Evolutionary conservation across 2,888 invertebrate genomes (phyloP), one percentile per base, ranked within the genome.

Genomic region (Lochmaea crataegi): DNA sequence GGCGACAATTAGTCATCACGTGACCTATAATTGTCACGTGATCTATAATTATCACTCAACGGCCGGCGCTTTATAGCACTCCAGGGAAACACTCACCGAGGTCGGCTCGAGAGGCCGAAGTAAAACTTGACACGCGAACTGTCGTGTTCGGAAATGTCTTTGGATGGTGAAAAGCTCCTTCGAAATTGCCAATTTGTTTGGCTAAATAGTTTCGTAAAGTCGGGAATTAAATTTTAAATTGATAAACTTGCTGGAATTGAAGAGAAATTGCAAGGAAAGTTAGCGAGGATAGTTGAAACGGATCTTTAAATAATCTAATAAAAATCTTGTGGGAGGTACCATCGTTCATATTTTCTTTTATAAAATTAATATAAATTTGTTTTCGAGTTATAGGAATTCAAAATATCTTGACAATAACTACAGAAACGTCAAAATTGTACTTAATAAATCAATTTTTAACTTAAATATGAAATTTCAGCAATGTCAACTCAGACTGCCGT

Each of bases 1-100:
- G 85, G 82, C 82, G 81, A 84, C 84, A 85, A 85, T 86, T 85
- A 85, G 82, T 77, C 81, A 83, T 85, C 85, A 85, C 85, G 86
- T 85, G 85, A 86, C 84, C 84, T 81, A 83, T 85, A 85, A 86
- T 86, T 85, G 85, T 85, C 84, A 84, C 84, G 85, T 85, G 85
- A 86, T 84, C 84, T 81, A 83, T 85, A 86, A 86, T 86, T 86
- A 85, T 85, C 84, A 84, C 84, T 85, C 84, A 85, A 84, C 84
- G 84, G 84, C 81, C 82, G 80, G 79, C 76, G 80, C 78, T 81
- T 85, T 80, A 79, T 77, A 78, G 82, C 78, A 74, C 82, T 73
- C 82, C 22, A 32, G 82, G 79, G 82, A 79, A 74, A 71, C 75
- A 75, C 77, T 77, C 72, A 72, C 68, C 75, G 75, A 75, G 75